Evolutionary conservation across 1,140 invertebrate species (phyloP).

Genomic region (Ladona fulva): DNA sequence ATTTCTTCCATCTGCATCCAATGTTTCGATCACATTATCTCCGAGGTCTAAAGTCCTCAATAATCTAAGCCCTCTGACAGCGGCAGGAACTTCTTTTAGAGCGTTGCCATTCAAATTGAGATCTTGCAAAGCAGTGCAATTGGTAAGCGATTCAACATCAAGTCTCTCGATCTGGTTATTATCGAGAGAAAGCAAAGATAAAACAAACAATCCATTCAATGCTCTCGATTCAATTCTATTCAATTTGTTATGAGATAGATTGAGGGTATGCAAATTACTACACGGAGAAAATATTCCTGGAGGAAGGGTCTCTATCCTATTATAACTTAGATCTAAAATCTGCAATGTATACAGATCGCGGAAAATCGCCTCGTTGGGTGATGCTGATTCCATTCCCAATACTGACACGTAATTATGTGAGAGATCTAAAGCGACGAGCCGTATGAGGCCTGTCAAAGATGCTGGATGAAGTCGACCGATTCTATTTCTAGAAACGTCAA

Average conservation of each 20-base stretch:
- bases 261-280: slow-evolving; percentile 72
- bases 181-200: slow-evolving; percentile 67
- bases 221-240: slow-evolving; percentile 64
- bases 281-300: slow-evolving; percentile 71
- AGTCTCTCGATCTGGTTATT: slow-evolving; percentile 67
- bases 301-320: slow-evolving; percentile 66
- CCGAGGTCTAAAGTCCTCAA: slow-evolving; percentile 70
- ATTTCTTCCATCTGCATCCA: slow-evolving; percentile 46
- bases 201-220: slow-evolving; percentile 66
- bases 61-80: slow-evolving; percentile 62
- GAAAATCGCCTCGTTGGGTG: slow-evolving; percentile 40
- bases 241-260: slow-evolving; percentile 69
- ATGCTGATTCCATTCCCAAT: slow-evolving; percentile 41
- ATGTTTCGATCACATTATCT: slow-evolving; percentile 63
- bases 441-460: slow-evolving; percentile 70
- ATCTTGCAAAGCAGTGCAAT: slow-evolving; percentile 65
- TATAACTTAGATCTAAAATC: slow-evolving; percentile 70
- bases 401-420: slow-evolving; percentile 74
- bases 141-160: slow-evolving; percentile 70
- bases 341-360: slow-evolving; percentile 71
- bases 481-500: slow-evolving; percentile 81
- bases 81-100: slow-evolving; percentile 59
- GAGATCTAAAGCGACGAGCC: slow-evolving; percentile 74
- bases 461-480: slow-evolving; percentile 76
- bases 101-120: slow-evolving; percentile 75